Base-by-base conservation (phyloP, 2,113 vertebrate species). In the Callipepla squamata region DNA sequence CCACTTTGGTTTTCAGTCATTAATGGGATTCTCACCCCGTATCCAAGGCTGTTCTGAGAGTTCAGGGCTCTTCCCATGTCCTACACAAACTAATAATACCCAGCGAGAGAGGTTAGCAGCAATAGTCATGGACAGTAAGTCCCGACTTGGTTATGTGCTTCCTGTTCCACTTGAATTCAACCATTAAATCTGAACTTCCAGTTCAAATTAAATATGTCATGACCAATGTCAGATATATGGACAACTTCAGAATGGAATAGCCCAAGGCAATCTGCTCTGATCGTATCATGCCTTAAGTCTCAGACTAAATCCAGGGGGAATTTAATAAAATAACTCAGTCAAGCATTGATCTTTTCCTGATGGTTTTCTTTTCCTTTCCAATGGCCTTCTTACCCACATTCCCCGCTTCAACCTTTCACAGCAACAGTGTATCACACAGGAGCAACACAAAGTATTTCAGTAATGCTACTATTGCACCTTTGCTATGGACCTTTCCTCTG, bases 201-300 rank as follows among this genome's bases (percentile, higher is more conserved):
- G 93, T 93, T 96, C 96, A 97, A 96, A 97, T 97, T 97, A 97
- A 96, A 97, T 94, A 97, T 97, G 97, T 97, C 97, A 97, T 94
- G 97, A 94, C 95, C 96, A 96, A 96, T 96, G 96, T 96, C 96
- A 97, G 96, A 96, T 97, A 97, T 97, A 96, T 97, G 97, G 96
- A 97, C 97, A 97, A 96, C 96, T 96, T 97, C 95, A 96, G 96
- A 97, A 84, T 96, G 83, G 96, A 97, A 97, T 97, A 97, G 97
- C 97, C 95, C 97, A 97, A 96, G 96, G 96, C 96, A 97, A 97
- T 97, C 96, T 97, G 92, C 91, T 97, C 95, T 97, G 96, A 97
- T 96, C 94, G 58, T 95, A 96, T 96, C 94, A 93, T 94, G 96
- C 95, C 95, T 96, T 97, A 91, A 96, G 94, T 96, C 95, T 93